Evolutionary conservation across 2,113 vertebrate genomes (phyloP).

Genomic region (Erpornis zantholeuca): DNA sequence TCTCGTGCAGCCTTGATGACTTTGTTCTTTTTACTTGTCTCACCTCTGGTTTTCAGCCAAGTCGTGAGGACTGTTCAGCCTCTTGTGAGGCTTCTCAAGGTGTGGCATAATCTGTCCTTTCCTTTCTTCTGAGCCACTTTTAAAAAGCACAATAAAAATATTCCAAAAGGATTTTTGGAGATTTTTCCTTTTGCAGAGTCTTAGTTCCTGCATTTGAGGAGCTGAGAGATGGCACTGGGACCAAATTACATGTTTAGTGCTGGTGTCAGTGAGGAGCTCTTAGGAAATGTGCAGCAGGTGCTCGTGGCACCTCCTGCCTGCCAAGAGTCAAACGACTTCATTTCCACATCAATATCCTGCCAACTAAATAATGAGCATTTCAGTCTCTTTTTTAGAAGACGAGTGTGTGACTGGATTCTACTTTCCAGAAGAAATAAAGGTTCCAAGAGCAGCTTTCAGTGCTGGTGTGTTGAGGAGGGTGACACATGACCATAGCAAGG

Average conservation of each 20-base stretch:
- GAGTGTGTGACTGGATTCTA: neutral
- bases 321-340: neutral
- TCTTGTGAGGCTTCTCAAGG: neutral
- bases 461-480: neutral
- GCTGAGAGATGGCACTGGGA: neutral
- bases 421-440: accelerated
- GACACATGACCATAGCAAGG: accelerated
- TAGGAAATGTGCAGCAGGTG: neutral
- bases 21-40: neutral
- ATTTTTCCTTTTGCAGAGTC: neutral
- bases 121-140: neutral
- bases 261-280: neutral
- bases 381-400: neutral
- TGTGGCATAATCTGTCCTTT: neutral
- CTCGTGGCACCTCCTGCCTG: neutral
- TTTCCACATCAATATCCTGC: neutral
- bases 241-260: neutral
- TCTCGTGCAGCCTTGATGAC: neutral
- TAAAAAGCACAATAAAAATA: neutral
- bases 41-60: neutral
- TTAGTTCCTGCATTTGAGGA: accelerated
- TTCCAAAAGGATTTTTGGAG: neutral
- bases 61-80: neutral
- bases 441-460: neutral
- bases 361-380: neutral